Evolutionary conservation across 35 echinoderm and acorn worm genomes (phyloP).

Genomic region (Apostichopus japonicus): DNA sequence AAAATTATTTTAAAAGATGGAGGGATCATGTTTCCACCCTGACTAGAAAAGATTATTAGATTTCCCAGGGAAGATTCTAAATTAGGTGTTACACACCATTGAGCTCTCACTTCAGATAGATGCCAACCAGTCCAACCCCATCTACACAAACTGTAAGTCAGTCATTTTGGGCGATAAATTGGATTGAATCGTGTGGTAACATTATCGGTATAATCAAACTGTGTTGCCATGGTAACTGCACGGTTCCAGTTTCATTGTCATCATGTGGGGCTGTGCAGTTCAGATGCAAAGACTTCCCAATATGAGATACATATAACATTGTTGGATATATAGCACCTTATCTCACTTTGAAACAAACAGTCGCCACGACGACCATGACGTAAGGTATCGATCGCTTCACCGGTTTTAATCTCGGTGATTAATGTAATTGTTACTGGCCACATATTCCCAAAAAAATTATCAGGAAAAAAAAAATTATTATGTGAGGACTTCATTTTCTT

Average conservation of each 20-base stretch:
- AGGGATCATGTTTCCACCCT: no score
- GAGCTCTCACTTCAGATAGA: background rate
- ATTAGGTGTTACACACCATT: background rate
- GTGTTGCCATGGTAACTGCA: conserved; percentile 4
- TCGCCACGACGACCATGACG: background rate
- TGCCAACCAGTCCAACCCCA: background rate
- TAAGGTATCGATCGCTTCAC: background rate
- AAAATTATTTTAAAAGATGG: no score
- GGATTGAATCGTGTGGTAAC: background rate
- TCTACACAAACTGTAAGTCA: background rate
- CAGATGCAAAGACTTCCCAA: background rate
- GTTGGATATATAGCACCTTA: background rate
- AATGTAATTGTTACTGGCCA: background rate
- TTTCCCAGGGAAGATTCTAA: background rate
- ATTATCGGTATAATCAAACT: conserved; percentile 11
- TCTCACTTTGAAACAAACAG: background rate
- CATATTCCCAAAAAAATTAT: background rate
- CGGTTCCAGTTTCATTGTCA: conserved; percentile 1
- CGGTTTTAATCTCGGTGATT: background rate
- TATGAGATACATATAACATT: background rate
- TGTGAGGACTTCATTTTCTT: background rate
- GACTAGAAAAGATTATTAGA: no score
- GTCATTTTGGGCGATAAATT: background rate
- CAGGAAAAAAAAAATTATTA: background rate
- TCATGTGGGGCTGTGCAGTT: background rate